A percentile compares a stretch with the other conserved stretches of the same genome.
These are phyloP conservation scores for Euphonia xanthogaster DNA, from an alignment of 2,797 vertebrate genomes.

Conservation along the genomic window DNA sequence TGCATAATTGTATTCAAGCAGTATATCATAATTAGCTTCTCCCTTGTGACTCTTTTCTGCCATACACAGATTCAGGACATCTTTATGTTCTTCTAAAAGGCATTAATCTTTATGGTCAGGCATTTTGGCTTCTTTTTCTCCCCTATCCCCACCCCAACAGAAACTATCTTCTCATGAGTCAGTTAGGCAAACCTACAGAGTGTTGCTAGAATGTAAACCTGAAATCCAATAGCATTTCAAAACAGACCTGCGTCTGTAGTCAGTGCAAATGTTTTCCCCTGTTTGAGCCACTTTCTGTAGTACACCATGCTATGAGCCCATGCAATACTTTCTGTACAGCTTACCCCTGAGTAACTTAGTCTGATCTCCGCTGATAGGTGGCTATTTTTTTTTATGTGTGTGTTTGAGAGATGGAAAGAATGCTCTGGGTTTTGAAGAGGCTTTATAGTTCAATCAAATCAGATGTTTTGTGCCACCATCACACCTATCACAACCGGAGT, in stretches of 20 bases:
- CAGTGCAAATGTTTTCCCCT: not conserved
- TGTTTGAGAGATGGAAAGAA: not conserved
- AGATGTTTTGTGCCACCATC: not conserved
- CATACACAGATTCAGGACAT: slow-evolving; percentile 5
- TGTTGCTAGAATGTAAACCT: not conserved
- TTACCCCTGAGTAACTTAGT: not conserved
- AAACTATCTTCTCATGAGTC: not conserved
- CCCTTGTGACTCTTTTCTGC: not conserved
- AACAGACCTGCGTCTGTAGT: not conserved
- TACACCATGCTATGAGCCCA: not conserved
- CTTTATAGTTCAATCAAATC: not conserved
- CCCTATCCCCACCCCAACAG: not conserved
- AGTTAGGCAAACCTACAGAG: not conserved
- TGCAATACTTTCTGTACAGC: not conserved
- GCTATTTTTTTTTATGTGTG: not conserved
- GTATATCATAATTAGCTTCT: not conserved
- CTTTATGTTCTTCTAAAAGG: slow-evolving; percentile 39
- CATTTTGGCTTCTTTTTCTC: not conserved
- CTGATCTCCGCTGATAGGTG: not conserved
- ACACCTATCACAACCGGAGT: not conserved
- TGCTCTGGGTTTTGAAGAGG: not conserved
- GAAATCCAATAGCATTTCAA: slow-evolving; percentile 40
- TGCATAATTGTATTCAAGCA: not conserved
- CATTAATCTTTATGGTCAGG: slow-evolving; percentile 29
- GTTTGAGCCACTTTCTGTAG: not conserved